Base-by-base conservation (phyloP, 2,888 invertebrate species). In the Cheilosia urbana region DNA sequence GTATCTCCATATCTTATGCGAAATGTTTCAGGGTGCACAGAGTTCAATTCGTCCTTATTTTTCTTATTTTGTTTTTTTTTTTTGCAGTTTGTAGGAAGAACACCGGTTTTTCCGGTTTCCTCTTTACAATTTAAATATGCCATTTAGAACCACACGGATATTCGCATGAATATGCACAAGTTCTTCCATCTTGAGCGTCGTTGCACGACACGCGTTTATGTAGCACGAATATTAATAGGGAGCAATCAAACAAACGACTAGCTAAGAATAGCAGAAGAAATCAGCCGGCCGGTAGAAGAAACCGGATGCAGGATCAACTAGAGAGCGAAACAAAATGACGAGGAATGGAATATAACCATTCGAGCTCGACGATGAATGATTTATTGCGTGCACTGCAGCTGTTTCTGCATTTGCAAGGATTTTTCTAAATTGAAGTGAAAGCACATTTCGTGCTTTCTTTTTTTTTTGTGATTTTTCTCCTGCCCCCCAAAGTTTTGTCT, bases 301-400 rank as follows among this genome's bases (percentile, higher is more conserved):
- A 62, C 65, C 63, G 62, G 62, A 62, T 47, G 51, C 69, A 65
- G 42, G 53, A 66, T 66, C 34, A 45, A 58, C 58, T 55, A 30
- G 49, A 73, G 45, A 30, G 72, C 57, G 53, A 65, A 71, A 71
- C 15, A 71, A 71, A 62, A 51, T 53, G 80, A 68, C 79, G 79
- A 58, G 73, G 80, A 80, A 80, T 80, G 81, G 76, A 77, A 63
- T 77, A 81, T 76, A 76, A 77, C 68, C 81, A 72, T 85, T 81
- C 85, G 85, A 82, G 85, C 81, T 77, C 63, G 80, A 87, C 81
- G 73, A 87, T 88, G 88, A 88, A 88, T 88, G 88, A 88, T 88
- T 88, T 88, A 88, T 88, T 88, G 88, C 88, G 85, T 88, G 85
- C 87, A 85, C 69, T 88, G 88, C 87, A 88, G 85, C 87, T 87